phyloP scores from a whole-genome alignment of 2,797 vertebrate genomes.

The Enteromius trimaculatus region DNA sequence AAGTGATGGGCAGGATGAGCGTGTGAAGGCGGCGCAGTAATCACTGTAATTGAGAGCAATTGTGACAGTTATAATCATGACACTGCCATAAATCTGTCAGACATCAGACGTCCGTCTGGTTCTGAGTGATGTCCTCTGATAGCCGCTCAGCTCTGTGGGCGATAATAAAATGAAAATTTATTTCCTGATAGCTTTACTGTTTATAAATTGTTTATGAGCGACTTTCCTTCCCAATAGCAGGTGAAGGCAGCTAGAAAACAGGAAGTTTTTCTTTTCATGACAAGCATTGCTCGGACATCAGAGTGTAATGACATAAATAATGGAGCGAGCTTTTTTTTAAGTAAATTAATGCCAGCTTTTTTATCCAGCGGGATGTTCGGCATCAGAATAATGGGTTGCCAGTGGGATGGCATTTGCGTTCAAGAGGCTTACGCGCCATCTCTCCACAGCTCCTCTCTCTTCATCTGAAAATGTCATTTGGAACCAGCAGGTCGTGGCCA shows the following conservation, averaged over 20 bases:
- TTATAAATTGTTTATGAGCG: constrained; percentile 49
- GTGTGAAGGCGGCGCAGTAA: constrained; percentile 20
- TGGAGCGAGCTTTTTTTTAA: background rate
- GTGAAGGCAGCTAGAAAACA: background rate
- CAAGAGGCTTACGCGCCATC: constrained; percentile 38
- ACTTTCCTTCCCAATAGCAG: constrained; percentile 13
- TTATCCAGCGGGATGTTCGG: constrained; percentile 28
- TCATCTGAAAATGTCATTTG: constrained; percentile 52
- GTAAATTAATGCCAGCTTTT: constrained; percentile 31
- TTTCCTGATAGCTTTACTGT: constrained; percentile 44
- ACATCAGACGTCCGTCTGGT: constrained; percentile 34
- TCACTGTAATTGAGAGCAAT: constrained; percentile 50
- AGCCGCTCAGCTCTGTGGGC: constrained; percentile 32
- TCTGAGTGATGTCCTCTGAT: constrained; percentile 53
- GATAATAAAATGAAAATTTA: constrained; percentile 27
- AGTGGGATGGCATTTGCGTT: constrained; percentile 47
- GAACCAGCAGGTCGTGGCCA: constrained; percentile 49
- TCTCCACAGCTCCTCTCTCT: constrained; percentile 31
- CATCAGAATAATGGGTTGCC: constrained; percentile 40
- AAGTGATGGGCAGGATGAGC: background rate
- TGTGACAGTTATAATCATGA: constrained; percentile 53
- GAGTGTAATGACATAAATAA: background rate
- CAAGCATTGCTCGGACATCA: constrained; percentile 21
- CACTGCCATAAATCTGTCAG: constrained; percentile 58
- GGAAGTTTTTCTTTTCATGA: constrained; percentile 1